Evolutionary conservation across 2,888 invertebrate genomes (phyloP).

Genomic region (Polydrusus tereticollis): DNA sequence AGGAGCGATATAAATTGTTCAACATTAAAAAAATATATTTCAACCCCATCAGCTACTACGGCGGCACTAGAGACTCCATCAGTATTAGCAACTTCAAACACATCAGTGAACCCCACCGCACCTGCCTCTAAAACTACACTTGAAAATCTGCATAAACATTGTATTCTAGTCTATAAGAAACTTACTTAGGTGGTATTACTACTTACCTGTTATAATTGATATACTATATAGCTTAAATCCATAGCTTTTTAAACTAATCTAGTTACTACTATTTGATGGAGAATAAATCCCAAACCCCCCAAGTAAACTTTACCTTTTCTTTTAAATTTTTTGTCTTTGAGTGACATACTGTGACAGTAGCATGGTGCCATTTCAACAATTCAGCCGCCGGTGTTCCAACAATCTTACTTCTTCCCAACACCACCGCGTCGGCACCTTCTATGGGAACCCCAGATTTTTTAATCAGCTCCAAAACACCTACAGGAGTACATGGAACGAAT

Average conservation of each 20-base stretch:
- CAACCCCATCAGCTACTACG: no score
- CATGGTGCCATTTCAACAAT: constrained; percentile 95
- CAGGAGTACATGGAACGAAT: constrained; percentile 97
- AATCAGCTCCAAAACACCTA: constrained; percentile 93
- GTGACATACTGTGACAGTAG: constrained; percentile 97
- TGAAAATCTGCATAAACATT: no score
- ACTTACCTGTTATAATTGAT: background rate
- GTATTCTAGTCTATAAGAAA: no score
- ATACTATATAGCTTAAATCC: background rate
- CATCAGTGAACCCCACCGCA: no score
- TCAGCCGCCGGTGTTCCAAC: constrained; percentile 97
- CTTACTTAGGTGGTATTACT: no score
- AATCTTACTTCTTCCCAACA: constrained; percentile 96
- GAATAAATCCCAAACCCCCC: background rate
- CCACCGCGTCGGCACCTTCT: constrained; percentile 89
- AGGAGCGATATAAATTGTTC: no score
- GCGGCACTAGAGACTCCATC: no score
- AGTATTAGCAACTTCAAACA: no score
- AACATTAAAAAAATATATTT: no score
- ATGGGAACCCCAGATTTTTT: constrained; percentile 83
- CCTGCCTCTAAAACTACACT: no score
- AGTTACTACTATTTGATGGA: background rate
- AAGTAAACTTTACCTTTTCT: constrained; percentile 72
- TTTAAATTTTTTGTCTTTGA: constrained; percentile 90
- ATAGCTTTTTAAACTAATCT: background rate